Conservation (phyloP, 2,797 vertebrate species). For the Brachymystax lenok region DNA sequence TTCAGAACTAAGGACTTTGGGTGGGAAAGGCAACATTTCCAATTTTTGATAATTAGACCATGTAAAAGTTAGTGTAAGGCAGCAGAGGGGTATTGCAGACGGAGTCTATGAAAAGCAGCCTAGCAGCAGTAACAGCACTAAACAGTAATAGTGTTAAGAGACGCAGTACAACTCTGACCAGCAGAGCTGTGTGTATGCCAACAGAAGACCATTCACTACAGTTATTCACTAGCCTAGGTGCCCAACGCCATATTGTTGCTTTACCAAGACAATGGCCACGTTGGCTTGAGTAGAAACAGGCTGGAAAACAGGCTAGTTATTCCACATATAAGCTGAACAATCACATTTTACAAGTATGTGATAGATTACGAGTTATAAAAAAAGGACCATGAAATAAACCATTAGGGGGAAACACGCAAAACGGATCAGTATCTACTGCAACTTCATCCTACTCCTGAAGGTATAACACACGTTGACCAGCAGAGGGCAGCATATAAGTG, state of each 20-base stretch:
- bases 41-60: neutral
- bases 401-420: neutral
- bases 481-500: slow-evolving; percentile 59
- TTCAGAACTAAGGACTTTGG: too few relatives aligned
- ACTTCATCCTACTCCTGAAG: neutral
- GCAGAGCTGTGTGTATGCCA: neutral
- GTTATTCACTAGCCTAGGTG: neutral
- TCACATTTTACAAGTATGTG: neutral
- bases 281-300: neutral
- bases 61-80: neutral
- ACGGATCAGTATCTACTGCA: neutral
- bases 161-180: neutral
- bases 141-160: neutral
- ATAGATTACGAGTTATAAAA: neutral
- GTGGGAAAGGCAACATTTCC: neutral
- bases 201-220: neutral
- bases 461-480: slow-evolving; percentile 32
- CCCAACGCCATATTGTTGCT: neutral
- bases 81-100: neutral
- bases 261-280: neutral
- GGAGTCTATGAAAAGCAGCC: neutral
- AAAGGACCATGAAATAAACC: neutral
- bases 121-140: neutral
- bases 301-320: neutral
- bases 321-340: neutral